These are phyloP conservation scores for Nomada fabriciana DNA, from an alignment of 2,888 invertebrate species.

Conservation along the genomic window DNA sequence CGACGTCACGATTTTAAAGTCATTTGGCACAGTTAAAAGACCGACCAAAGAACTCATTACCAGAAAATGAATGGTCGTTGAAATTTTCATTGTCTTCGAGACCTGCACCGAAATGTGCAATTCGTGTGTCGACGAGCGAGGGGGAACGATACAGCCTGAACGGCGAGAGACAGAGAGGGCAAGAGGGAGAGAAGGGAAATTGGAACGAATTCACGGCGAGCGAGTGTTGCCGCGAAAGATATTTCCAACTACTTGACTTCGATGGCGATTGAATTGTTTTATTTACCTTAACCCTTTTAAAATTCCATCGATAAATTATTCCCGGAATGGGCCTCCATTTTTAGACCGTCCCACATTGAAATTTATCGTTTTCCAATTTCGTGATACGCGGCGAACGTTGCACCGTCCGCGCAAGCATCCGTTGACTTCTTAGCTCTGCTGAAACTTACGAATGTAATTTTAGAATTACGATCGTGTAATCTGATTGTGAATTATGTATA, in stretches of 20 bases:
- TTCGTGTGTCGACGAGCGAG: conserved; percentile 35
- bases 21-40: conserved; percentile 56
- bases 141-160: neutral
- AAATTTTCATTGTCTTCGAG: conserved; percentile 61
- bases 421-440: conserved; percentile 6
- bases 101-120: conserved; percentile 47
- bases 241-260: conserved; percentile 52
- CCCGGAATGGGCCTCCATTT: conserved; percentile 9
- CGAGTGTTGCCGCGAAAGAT: conserved; percentile 39
- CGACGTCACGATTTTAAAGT: conserved; percentile 53
- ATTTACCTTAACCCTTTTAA: conserved; percentile 52
- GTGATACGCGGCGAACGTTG: conserved; percentile 12
- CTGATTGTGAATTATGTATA: too few relatives aligned
- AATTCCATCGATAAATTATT: conserved; percentile 53
- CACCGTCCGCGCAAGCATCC: neutral
- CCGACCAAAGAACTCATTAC: conserved; percentile 57
- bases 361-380: conserved; percentile 48
- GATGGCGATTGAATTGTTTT: conserved; percentile 47
- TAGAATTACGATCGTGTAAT: too few relatives aligned
- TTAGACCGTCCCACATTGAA: conserved; percentile 3
- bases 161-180: neutral
- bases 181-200: conserved; percentile 26
- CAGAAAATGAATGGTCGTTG: conserved; percentile 57
- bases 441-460: neutral
- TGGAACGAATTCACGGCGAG: conserved; percentile 38